Conservation (phyloP, 1,140 invertebrate species). For the Zaprionus inermis region DNA sequence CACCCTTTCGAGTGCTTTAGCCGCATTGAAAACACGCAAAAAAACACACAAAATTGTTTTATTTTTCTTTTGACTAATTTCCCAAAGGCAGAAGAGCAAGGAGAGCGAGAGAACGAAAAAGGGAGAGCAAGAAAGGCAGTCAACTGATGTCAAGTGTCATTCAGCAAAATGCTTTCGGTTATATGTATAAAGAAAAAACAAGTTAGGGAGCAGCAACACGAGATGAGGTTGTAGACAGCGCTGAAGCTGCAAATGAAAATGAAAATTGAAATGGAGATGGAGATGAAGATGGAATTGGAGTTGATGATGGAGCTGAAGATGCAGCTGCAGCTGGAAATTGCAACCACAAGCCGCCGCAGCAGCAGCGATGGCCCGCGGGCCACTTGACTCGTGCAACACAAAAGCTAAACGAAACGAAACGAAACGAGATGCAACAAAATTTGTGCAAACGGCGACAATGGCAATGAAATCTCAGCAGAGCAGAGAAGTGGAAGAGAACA, state of each 20-base stretch:
- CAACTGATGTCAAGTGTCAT: slow-evolving; percentile 51
- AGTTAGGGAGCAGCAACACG: slow-evolving; percentile 13
- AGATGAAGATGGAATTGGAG: slow-evolving; percentile 45
- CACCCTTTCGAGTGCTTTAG: slow-evolving; percentile 23
- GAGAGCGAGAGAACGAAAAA: neutral
- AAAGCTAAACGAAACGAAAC: slow-evolving; percentile 52
- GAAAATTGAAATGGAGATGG: slow-evolving; percentile 26
- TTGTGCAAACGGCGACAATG: slow-evolving; percentile 40
- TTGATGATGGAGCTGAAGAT: neutral
- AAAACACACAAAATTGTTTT: neutral
- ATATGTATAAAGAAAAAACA: slow-evolving; percentile 47
- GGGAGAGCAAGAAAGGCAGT: neutral
- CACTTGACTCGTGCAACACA: slow-evolving; percentile 67
- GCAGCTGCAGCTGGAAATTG: slow-evolving; percentile 16
- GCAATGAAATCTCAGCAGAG: slow-evolving; percentile 37
- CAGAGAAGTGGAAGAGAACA: slow-evolving; percentile 21
- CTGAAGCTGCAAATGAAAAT: slow-evolving; percentile 40
- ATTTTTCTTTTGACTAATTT: slow-evolving; percentile 18
- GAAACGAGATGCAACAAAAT: slow-evolving; percentile 42
- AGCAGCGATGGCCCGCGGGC: slow-evolving; percentile 43
- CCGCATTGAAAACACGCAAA: neutral
- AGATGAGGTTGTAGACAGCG: slow-evolving; percentile 21
- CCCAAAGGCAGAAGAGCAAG: slow-evolving; percentile 10
- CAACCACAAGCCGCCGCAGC: too few relatives aligned
- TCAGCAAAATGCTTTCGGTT: slow-evolving; percentile 69